phyloP scores from a whole-genome alignment of 2,888 invertebrate species.

The Drosophila maculinotata region DNA sequence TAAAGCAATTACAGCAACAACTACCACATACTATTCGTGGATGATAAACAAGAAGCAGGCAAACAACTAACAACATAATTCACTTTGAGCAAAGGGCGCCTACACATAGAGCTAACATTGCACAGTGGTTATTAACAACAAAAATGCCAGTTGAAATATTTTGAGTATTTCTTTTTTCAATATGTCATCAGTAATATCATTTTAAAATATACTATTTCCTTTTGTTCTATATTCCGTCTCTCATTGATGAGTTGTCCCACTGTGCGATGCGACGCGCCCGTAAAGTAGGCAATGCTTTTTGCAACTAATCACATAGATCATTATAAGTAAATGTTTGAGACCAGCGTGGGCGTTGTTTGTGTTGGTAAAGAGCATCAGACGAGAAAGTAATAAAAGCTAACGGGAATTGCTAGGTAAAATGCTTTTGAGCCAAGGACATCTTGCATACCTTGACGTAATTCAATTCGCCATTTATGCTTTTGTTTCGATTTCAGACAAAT shows the following conservation, averaged over 20 bases:
- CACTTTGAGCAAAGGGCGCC: conserved; percentile 50
- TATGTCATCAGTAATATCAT: no score
- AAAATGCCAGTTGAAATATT: no score
- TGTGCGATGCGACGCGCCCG: conserved; percentile 7
- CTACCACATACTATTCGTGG: conserved; percentile 1
- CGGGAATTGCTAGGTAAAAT: conserved; percentile 13
- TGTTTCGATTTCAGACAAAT: not conserved
- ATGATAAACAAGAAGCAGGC: conserved; percentile 29
- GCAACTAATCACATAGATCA: conserved; percentile 69
- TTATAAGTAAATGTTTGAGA: conserved; percentile 68
- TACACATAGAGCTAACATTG: not conserved
- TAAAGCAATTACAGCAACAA: conserved; percentile 60
- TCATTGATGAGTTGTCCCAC: no score
- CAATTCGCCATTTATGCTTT: conserved; percentile 9
- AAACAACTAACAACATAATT: conserved; percentile 63
- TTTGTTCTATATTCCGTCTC: no score
- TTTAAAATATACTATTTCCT: no score
- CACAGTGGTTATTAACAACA: conserved; percentile 7
- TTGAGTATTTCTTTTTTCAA: no score
- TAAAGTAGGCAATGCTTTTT: conserved; percentile 54
- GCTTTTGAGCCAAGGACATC: not conserved
- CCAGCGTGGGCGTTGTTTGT: conserved; percentile 37
- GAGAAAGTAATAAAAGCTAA: conserved; percentile 5
- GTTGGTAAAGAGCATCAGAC: conserved; percentile 34
- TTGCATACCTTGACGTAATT: conserved; percentile 11